Base-by-base conservation (phyloP, 2,797 vertebrate species). In the Chloroceryle inda region DNA sequence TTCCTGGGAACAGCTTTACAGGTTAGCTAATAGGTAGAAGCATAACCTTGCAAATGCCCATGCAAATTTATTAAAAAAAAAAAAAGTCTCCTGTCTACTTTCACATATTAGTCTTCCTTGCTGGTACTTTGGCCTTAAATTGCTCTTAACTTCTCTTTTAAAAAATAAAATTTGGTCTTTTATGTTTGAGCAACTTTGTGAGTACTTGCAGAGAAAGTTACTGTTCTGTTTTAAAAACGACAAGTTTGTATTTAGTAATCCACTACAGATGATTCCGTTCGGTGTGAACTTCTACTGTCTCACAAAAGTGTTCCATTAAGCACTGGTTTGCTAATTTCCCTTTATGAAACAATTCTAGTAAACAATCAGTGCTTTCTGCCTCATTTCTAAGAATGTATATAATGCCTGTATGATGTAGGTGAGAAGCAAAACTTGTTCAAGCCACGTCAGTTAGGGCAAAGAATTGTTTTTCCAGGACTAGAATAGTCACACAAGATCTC, bases 1-100 rank as follows among this genome's bases (percentile, higher is more conserved):
- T 97, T 98, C 98, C 96, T 96, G 97, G 97, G 97, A 97, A 96
- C 95, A 96, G 96, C 96, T 97, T 97, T 97, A 92, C 92, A 95
- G 82, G 75, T 97, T 97, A 97, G 96, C 55, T 85, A 87, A 91
- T 96, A 96, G 96, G 62, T 96, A 95, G 85, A 96, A 89, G 92
- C 90, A 96, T 96, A 81, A 96, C 92, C 92, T 67, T 97, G 96
- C 96, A 94, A 96, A 95, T 92, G 66, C 93, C 94, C 91, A 37
- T 97, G 95, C 77, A 96, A 89, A 95, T 92, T 96, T 98, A 90
- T 97, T 96, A 40, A 40, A 40, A 40, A 40, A 40, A 40, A 40
- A 97, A 96, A 97, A 83, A 83, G 68, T n/a, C 64, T 81, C 40
- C 81, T 92, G 72, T 94, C 89, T 96, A 56, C 56, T 97, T 92